These are phyloP conservation scores for Patiria miniata DNA, from an alignment of 35 echinoderm and acorn worm species.

Conservation along the genomic window DNA sequence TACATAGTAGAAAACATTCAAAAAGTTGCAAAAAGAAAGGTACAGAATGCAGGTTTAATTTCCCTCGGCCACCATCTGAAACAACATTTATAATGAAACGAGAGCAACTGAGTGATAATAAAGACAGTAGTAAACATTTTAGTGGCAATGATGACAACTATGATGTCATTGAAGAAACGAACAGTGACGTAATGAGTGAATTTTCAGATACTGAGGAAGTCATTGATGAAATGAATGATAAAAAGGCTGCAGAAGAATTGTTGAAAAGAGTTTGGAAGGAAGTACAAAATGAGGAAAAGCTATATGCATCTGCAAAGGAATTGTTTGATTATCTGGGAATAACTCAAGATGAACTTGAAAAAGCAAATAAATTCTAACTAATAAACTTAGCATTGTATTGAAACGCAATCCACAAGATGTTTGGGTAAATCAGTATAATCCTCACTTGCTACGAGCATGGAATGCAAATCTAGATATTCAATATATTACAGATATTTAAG, in stretches of 20 bases:
- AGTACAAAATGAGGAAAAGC: conserved; percentile 10
- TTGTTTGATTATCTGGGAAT: conserved; percentile 13
- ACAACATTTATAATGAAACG: conserved; percentile 40
- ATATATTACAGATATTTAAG: too few relatives aligned
- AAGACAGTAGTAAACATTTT: not conserved
- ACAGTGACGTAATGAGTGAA: not conserved
- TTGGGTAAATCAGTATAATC: too few relatives aligned
- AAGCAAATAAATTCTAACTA: conserved; percentile 12
- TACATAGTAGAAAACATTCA: conserved; percentile 52
- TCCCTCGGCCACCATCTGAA: conserved; percentile 23
- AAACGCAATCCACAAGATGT: too few relatives aligned
- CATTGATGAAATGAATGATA: too few relatives aligned
- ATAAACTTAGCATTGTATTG: conserved; percentile 25
- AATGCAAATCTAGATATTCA: too few relatives aligned
- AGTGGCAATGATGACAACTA: not conserved
- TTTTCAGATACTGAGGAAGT: not conserved
- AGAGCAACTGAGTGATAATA: not conserved
- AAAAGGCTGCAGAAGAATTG: conserved; percentile 13
- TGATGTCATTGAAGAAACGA: not conserved
- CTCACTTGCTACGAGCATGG: too few relatives aligned
- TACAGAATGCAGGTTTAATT: too few relatives aligned
- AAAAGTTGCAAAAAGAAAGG: too few relatives aligned
- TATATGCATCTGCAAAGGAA: not conserved
- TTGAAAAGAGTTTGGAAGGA: conserved; percentile 15
- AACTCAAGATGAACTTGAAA: conserved; percentile 70